Evolutionary conservation across 92 coral and sea anemone species (phyloP).

Genomic region (Plumapathes pennacea): DNA sequence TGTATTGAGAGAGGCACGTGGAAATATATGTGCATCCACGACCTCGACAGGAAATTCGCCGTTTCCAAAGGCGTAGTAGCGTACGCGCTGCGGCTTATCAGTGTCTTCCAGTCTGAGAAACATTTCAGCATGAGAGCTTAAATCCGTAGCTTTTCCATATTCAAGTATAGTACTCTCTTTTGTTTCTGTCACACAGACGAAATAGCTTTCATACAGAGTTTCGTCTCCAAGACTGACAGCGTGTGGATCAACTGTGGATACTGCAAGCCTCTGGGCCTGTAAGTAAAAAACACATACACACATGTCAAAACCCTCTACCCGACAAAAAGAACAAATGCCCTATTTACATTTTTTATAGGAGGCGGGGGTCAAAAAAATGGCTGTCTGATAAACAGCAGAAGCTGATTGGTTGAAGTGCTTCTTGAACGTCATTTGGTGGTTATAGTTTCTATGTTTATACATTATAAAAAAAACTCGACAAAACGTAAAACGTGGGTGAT

Average conservation of each 20-base stretch:
- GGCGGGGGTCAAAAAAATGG: no score
- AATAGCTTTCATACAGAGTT: constrained; percentile 18
- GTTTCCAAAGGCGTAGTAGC: constrained; percentile 53
- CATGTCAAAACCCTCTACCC: no score
- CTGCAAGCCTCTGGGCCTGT: constrained; percentile 9
- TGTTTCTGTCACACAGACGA: constrained; percentile 15
- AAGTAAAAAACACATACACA: no score
- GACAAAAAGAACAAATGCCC: no score
- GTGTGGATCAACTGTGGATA: constrained; percentile 12
- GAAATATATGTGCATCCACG: constrained; percentile 11
- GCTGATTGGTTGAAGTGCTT: no score
- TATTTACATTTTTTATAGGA: no score
- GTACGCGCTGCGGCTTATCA: constrained; percentile 13
- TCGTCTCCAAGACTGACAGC: constrained; percentile 27
- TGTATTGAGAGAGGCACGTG: constrained; percentile 2
- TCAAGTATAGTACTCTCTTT: constrained; percentile 12
- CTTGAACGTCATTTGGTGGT: no score
- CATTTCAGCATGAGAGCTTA: constrained; percentile 28
- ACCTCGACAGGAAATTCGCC: constrained; percentile 26
- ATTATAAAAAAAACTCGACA: no score
- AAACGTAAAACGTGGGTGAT: no score
- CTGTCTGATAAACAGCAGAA: no score
- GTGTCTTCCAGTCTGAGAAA: constrained; percentile 22
- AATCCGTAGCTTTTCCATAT: constrained; percentile 33
- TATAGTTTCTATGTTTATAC: no score